Conservation (phyloP, 2,113 vertebrate species). For the Zingel zingel region DNA sequence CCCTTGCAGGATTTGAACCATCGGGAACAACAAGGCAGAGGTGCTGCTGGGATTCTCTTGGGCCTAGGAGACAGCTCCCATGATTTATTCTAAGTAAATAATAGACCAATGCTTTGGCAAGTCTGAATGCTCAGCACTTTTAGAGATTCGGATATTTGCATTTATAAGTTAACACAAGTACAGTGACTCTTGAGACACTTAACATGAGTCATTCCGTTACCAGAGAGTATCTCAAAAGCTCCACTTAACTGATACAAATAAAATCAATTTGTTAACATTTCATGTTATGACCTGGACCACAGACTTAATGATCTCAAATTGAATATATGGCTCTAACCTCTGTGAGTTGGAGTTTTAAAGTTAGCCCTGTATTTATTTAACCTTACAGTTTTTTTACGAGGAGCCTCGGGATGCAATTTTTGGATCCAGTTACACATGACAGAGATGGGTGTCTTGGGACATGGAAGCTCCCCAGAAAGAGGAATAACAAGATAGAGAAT, state of each 20-base stretch:
- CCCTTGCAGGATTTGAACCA: conserved; percentile 2
- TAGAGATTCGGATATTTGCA: conserved; percentile 45
- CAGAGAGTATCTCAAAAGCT: conserved; percentile 19
- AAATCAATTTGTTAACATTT: conserved; percentile 41
- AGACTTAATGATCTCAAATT: conserved; percentile 15
- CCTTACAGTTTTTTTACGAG: conserved; percentile 25
- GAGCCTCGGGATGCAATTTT: conserved; percentile 32
- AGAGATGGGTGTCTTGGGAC: conserved; percentile 43
- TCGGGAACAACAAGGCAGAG: conserved; percentile 4
- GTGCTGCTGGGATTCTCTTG: conserved; percentile 26
- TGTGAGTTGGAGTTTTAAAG: neutral
- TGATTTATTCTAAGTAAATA: conserved; percentile 55
- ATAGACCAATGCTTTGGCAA: conserved; percentile 31
- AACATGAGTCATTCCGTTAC: conserved; percentile 33
- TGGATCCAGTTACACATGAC: conserved; percentile 43
- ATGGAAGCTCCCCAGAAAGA: conserved; percentile 18
- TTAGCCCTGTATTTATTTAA: conserved; percentile 42
- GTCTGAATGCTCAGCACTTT: conserved; percentile 36
- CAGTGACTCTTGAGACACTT: conserved; percentile 19
- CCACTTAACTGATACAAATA: conserved; percentile 41
- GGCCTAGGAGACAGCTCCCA: conserved; percentile 11
- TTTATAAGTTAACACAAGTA: conserved; percentile 38
- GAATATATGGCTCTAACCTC: neutral
- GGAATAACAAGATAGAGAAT: conserved; percentile 45
- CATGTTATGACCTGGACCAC: conserved; percentile 17